Evolutionary conservation across 2,797 vertebrate species (phyloP), one percentile per base, ranked within the genome.

Genomic region (Ceyx erithaca): DNA sequence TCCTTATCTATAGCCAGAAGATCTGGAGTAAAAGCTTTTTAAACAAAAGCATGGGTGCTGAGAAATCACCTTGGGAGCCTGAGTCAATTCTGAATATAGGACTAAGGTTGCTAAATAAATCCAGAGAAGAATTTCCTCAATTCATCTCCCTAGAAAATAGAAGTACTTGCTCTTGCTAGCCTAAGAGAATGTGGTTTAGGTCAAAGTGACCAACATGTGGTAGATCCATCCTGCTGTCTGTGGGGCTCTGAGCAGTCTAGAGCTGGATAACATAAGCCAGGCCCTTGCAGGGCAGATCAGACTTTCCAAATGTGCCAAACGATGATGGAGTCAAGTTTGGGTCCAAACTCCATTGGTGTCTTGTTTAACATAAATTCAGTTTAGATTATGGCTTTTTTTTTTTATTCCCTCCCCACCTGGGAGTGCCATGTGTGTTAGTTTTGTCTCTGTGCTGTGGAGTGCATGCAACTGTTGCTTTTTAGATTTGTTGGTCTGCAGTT

Each of bases 401-500:
- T 26, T 26, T 4, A 23, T 48, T 48, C 23, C 23, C 23, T 23
- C 46, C 5, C 14, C 30, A 15, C 0, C 63, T 41, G 48, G 20
- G 48, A 86, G 23, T 84, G 70, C 70, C 16, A 10, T 79, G 77
- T 87, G 55, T 57, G 22, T 84, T 64, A 85, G 59, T 84, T 86
- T 85, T 87, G 66, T 79, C 46, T 83, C 46, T 75, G 2, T 35
- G 40, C 78, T 91, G 31, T 86, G 54, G 81, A 91, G 46, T 63
- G 49, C 91, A 16, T 58, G 51, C 52, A 83, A 95, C 61, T 87
- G 62, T 82, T 76, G 86, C 48, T 89, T 80, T 87, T 84, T 31
- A 82, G 68, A 90, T 43, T 78, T 93, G 91, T 90, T 84, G 67
- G 91, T 93, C 87, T 87, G 58, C 69, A 89, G 33, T 93, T 94